Evolutionary conservation across 1,140 invertebrate genomes (phyloP), one percentile per base, ranked within the genome.

Genomic region (Drosophila mayri): DNA sequence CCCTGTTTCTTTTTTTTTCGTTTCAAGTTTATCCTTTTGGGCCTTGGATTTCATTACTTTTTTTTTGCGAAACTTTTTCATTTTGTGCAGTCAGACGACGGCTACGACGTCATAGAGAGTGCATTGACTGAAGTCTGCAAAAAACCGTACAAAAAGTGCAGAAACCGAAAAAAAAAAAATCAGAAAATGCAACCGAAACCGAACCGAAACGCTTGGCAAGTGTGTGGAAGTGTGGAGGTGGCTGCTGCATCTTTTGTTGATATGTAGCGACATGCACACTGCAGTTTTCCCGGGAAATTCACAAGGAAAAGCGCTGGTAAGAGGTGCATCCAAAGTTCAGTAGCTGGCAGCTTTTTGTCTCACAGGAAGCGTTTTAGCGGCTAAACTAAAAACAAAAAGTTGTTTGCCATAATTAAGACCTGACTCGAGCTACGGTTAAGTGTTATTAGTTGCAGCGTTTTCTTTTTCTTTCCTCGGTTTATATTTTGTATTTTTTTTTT

Each of bases 11-110:
- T 77, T 76, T 76, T 81, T 77, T 67, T 76, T 72, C 66, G 54
- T 72, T 86, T 71, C 75, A 76, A 81, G 76, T 67, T 88, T 90
- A 81, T 88, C 64, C 84, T 83, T 87, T 87, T 80, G 80, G 84
- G 80, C 76, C 72, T 87, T 68, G 83, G 83, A 76, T 86, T 86
- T 79, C 65, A 79, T 87, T 65, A 76, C 77, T 78, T 79, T 78
- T 81, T 81, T 87, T 84, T 81, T 90, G 76, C 61, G 63, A 88
- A 88, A 90, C 81, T 88, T 88, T 88, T 90, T 88, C 84, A 90
- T 88, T 88, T 88, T 88, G 85, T 88, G 81, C 85, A 90, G 85
- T 88, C 85, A 88, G 81, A 90, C 85, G 85, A 76, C 79, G 72
- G 52, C 52, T 55, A 50, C 78, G 71, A 60, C 79, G 78, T 90